Evolutionary conservation across 2,797 vertebrate genomes (phyloP), one percentile per base, ranked within the genome.

Genomic region (Strix occidentalis): DNA sequence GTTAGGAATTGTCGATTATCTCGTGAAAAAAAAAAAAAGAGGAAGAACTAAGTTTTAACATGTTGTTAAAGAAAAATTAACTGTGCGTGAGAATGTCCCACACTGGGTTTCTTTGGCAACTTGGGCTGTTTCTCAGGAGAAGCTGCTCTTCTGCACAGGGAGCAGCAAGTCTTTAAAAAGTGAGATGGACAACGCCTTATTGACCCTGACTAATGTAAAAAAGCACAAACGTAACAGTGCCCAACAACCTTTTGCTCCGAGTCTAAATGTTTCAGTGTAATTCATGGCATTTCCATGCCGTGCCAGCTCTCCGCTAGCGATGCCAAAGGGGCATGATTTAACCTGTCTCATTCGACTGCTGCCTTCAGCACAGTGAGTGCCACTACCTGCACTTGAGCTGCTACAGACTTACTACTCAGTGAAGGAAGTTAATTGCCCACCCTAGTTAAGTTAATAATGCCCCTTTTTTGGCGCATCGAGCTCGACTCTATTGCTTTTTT

Each of bases 131-230:
- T 69, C 21, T 69, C 28, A 41, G 29, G 51, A 68, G 51, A 41
- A 71, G 25, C 29, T 1, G 1, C 35, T 9, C 5, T 39, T 46
- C 35, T 31, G 29, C 64, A 56, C 2, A 5, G 31, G 39, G 19
- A 92, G 17, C 16, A 58, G 50, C 15, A 54, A n/a, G 13, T 25
- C 50, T 39, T 72, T n/a, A 29, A 20, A 35, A 54, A 50, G 11
- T 0, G 3, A 46, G 21, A 66, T 2, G 9, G 60, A 35, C 16
- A 69, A 4, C 4, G 4, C 29, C 19, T 3, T 13, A 3, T 0
- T 45, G 39, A 48, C 31, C 20, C 81, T 29, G 33, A 25, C 19
- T 0, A 0, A 17, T 13, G 4, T 24, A 28, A 37, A 74, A 61
- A 51, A 20, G 1, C 3, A 24, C 64, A 15, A 16, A 11, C 11